Percentiles rank a stretch among this genome's conserved stretches.
Conservation (phyloP, 2,113 vertebrate species). For the Ornithorhynchus anatinus region DNA sequence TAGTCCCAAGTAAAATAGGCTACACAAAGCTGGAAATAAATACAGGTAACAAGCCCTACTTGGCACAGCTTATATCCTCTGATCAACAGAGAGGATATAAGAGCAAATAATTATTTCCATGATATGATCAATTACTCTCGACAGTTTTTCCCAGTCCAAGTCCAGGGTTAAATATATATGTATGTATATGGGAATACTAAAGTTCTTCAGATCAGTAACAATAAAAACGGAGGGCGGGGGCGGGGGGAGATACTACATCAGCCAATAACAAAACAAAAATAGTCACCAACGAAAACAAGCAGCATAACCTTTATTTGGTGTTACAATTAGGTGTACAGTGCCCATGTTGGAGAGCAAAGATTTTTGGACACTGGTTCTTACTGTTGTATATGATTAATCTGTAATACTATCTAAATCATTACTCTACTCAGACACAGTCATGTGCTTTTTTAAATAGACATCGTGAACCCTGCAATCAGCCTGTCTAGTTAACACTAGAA, state of each 20-base stretch:
- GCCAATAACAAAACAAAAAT: constrained; percentile 55
- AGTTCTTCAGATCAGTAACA: constrained; percentile 24
- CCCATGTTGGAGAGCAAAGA: constrained; percentile 58
- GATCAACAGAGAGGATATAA: neutral
- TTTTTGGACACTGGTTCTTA: constrained; percentile 28
- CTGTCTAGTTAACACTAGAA: constrained; percentile 67
- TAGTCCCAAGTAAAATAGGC: neutral
- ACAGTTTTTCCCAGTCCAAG: constrained; percentile 4
- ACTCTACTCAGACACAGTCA: constrained; percentile 50
- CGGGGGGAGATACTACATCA: constrained; percentile 6
- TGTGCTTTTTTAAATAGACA: constrained; percentile 68
- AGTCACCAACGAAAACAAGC: constrained; percentile 72
- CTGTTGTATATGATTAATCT: constrained; percentile 49
- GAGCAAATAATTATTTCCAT: neutral
- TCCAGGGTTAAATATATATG: neutral
- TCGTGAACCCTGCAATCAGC: constrained; percentile 61
- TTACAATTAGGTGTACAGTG: constrained; percentile 70
- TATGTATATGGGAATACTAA: neutral
- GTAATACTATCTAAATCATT: constrained; percentile 52
- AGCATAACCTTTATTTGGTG: constrained; percentile 89
- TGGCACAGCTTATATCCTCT: constrained; percentile 3
- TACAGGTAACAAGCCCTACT: no score
- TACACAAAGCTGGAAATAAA: no score
- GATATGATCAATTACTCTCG: constrained; percentile 1
- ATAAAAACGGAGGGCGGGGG: constrained; percentile 13